phyloP scores from a whole-genome alignment of 2,888 invertebrate species.

The Therioaphis trifolii region DNA sequence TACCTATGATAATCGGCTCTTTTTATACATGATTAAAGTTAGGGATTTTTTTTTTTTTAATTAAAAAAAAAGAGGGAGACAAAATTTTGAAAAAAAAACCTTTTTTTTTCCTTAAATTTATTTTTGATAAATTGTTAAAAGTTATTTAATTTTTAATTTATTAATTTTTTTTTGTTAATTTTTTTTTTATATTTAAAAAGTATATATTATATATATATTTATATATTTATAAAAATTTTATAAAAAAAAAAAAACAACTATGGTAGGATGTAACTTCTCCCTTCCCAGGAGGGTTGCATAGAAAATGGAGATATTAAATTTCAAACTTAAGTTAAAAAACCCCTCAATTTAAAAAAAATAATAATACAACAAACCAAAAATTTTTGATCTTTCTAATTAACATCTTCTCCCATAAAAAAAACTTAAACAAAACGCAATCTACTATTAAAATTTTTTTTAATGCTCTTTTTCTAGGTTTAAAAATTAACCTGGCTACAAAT shows the following conservation, averaged over 20 bases:
- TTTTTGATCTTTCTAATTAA: slow-evolving; percentile 44
- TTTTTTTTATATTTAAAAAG: slow-evolving; percentile 61
- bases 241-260: slow-evolving; percentile 62
- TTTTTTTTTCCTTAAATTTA: slow-evolving; percentile 62
- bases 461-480: slow-evolving; percentile 45
- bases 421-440: slow-evolving; percentile 56
- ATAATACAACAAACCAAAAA: too few species aligned
- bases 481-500: slow-evolving; percentile 46
- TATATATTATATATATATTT: slow-evolving; percentile 63
- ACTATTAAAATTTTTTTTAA: slow-evolving; percentile 36
- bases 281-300: slow-evolving; percentile 59
- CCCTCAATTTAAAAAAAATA: slow-evolving; percentile 46
- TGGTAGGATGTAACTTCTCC: slow-evolving; percentile 55
- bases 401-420: slow-evolving; percentile 54
- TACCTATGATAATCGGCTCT: slow-evolving; percentile 50
- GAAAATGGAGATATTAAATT: slow-evolving; percentile 59
- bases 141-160: slow-evolving; percentile 63
- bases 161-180: slow-evolving; percentile 60
- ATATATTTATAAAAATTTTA: slow-evolving; percentile 63
- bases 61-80: slow-evolving; percentile 58
- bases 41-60: slow-evolving; percentile 58
- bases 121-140: slow-evolving; percentile 63
- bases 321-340: slow-evolving; percentile 36
- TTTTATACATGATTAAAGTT: slow-evolving; percentile 63
- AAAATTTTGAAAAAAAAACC: slow-evolving; percentile 59